These are phyloP conservation scores for Seira ritae DNA, from an alignment of 2,888 invertebrate species.

Conservation along the genomic window DNA sequence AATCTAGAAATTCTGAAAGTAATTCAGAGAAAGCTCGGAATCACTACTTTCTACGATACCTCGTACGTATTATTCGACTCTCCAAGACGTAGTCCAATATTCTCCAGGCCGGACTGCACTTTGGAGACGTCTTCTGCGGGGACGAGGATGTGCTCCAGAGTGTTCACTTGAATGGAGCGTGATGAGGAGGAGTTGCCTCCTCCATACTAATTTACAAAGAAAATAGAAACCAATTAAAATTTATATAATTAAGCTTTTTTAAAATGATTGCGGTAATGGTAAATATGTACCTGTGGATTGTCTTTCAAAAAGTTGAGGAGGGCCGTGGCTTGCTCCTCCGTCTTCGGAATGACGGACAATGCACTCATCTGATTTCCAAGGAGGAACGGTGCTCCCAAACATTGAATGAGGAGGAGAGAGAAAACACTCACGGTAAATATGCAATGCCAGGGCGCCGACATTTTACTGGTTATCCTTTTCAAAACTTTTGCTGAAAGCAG, in stretches of 20 bases:
- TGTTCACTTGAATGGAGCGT: slow-evolving; percentile 29
- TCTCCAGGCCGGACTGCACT: slow-evolving; percentile 35
- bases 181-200: slow-evolving; percentile 16
- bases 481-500: not conserved
- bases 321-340: slow-evolving; percentile 47
- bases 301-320: slow-evolving; percentile 41
- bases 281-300: slow-evolving; percentile 48
- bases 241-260: not conserved
- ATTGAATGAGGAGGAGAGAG: not conserved
- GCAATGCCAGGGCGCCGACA: no score
- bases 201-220: slow-evolving; percentile 30
- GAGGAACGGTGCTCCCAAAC: slow-evolving; percentile 41
- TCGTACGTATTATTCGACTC: slow-evolving; percentile 25
- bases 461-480: no score
- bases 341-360: slow-evolving; percentile 49
- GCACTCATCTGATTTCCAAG: slow-evolving; percentile 54
- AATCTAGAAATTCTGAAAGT: no score
- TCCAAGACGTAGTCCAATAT: slow-evolving; percentile 33
- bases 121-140: slow-evolving; percentile 13
- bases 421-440: not conserved
- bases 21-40: no score
- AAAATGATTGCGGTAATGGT: not conserved
- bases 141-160: slow-evolving; percentile 34
- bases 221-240: not conserved
- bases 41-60: no score